Percentiles rank a stretch among this genome's conserved stretches.
These are phyloP conservation scores for Trypoxylus dichotomus DNA, from an alignment of 1,140 invertebrate genomes.

Conservation along the genomic window DNA sequence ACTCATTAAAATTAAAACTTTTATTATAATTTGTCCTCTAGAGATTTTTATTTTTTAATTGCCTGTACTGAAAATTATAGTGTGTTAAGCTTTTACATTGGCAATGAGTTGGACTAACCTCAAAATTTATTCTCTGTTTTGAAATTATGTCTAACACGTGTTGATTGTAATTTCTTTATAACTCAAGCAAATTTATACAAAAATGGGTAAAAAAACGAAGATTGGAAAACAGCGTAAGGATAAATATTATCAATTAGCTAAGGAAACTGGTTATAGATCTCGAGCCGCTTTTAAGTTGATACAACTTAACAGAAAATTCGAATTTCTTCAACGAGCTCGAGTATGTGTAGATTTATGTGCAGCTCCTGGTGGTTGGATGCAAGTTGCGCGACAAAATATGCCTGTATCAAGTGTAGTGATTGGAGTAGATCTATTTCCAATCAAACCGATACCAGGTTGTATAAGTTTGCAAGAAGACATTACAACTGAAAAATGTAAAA, in stretches of 20 bases:
- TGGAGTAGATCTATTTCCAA: conserved; percentile 94
- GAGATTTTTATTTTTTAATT: no score
- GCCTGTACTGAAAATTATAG: no score
- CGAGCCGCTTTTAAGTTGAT: conserved; percentile 98
- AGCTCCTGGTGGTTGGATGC: conserved; percentile 99
- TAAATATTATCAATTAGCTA: conserved; percentile 98
- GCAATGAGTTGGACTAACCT: no score
- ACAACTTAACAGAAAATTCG: conserved; percentile 96
- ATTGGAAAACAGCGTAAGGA: conserved; percentile 97
- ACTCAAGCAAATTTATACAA: conserved; percentile 18
- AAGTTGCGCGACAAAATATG: conserved; percentile 98
- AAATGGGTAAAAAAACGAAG: conserved; percentile 96
- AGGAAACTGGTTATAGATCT: conserved; percentile 97
- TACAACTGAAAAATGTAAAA: conserved; percentile 88
- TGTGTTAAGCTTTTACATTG: no score
- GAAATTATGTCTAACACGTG: neutral
- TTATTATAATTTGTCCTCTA: no score
- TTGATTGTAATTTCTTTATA: conserved; percentile 17
- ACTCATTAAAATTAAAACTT: no score
- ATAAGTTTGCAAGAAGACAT: conserved; percentile 93
- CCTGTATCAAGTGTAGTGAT: conserved; percentile 94
- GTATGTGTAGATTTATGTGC: conserved; percentile 98
- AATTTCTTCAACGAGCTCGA: conserved; percentile 93
- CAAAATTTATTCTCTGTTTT: neutral
- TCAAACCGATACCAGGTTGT: conserved; percentile 89